Conservation (phyloP, 2,113 vertebrate genomes). For the Casuarius casuarius region DNA sequence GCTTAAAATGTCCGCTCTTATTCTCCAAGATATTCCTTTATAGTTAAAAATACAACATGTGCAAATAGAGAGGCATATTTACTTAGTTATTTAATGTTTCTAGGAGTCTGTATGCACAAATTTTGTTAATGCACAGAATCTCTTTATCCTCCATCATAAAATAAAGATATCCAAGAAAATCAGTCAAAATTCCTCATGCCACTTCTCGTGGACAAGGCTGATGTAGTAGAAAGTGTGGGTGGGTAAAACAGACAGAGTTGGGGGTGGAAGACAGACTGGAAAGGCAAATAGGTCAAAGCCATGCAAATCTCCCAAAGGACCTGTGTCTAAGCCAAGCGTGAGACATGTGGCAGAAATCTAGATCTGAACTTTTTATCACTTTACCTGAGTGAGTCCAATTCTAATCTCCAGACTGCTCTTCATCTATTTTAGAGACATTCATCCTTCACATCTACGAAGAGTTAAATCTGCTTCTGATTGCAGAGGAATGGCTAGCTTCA, state of each 20-base stretch:
- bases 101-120: background rate
- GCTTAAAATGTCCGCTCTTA: background rate
- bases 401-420: background rate
- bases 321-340: background rate
- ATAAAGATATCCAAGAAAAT: background rate
- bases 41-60: background rate
- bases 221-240: background rate
- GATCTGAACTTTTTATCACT: background rate
- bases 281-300: background rate
- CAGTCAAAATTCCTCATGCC: background rate
- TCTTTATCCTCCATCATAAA: background rate
- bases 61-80: background rate
- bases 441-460: background rate
- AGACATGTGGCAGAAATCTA: background rate
- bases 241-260: background rate
- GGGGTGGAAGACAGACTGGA: background rate
- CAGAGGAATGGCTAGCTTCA: background rate
- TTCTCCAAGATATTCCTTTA: background rate
- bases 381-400: background rate
- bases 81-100: background rate
- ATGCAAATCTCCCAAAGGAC: background rate
- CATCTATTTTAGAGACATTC: background rate
- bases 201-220: background rate
- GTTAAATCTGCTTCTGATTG: background rate
- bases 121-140: background rate